Percentiles rank a stretch among this genome's conserved stretches.
These are phyloP conservation scores for Meloidogyne exigua DNA, from an alignment of 1,140 invertebrate species.

Conservation along the genomic window DNA sequence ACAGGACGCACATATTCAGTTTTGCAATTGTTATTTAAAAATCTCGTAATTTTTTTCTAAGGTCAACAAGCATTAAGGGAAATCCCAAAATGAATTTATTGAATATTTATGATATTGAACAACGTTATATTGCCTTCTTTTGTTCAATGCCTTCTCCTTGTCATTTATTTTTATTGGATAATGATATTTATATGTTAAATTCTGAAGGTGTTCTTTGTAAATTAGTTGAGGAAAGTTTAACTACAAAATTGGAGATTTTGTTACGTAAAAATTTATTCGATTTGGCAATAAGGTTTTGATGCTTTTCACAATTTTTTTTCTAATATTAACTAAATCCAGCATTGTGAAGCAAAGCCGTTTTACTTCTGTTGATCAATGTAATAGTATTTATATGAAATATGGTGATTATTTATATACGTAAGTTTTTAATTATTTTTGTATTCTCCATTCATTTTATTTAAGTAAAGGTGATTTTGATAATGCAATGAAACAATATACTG, in stretches of 20 bases:
- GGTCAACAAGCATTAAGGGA: conserved; percentile 22
- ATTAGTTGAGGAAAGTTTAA: conserved; percentile 53
- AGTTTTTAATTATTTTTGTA: background rate
- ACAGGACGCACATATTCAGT: conserved; percentile 11
- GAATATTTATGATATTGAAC: conserved; percentile 56
- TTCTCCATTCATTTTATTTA: conserved; percentile 27
- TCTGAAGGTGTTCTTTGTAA: conserved; percentile 43
- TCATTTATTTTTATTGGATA: conserved; percentile 42
- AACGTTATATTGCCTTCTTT: conserved; percentile 56
- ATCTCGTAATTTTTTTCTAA: conserved; percentile 19
- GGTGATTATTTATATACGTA: conserved; percentile 60
- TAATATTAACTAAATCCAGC: conserved; percentile 40
- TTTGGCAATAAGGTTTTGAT: conserved; percentile 50
- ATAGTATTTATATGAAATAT: conserved; percentile 55
- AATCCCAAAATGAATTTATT: conserved; percentile 47
- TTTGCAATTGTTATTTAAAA: conserved; percentile 19
- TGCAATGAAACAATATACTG: conserved; percentile 55
- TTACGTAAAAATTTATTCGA: conserved; percentile 58
- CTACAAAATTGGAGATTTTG: conserved; percentile 56
- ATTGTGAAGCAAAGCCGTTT: conserved; percentile 49
- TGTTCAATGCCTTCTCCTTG: conserved; percentile 52
- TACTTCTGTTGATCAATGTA: conserved; percentile 31
- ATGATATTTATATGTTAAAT: conserved; percentile 44
- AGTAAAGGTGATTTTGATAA: conserved; percentile 63
- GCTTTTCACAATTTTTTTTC: background rate